Evolutionary conservation across 2,888 invertebrate species (phyloP).

Genomic region (Acrobasis repandana): DNA sequence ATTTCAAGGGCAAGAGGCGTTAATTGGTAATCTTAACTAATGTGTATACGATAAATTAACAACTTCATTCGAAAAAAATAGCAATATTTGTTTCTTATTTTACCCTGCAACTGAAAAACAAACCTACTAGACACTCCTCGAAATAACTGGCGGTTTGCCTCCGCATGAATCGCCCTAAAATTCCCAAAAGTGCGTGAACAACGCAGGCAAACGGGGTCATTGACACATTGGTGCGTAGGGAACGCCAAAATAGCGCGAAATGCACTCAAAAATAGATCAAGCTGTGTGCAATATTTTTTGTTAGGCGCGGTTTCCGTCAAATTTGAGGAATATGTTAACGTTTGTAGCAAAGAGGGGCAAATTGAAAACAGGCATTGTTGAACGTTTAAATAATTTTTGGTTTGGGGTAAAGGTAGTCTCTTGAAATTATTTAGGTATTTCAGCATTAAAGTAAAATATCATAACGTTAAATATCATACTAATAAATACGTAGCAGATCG

Average conservation of each 20-base stretch:
- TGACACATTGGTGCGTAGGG: slow-evolving; percentile 78
- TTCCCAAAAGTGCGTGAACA: slow-evolving; percentile 80
- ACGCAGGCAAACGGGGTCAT: slow-evolving; percentile 78
- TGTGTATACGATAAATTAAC: too few relatives aligned
- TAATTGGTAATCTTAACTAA: too few relatives aligned
- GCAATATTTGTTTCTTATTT: background rate
- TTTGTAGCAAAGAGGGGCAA: slow-evolving; percentile 25
- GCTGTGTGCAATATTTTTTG: slow-evolving; percentile 82
- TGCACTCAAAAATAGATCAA: slow-evolving; percentile 81
- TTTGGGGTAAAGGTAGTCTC: too few relatives aligned
- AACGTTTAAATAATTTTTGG: background rate
- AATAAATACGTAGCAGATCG: too few relatives aligned
- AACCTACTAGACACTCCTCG: slow-evolving; percentile 24
- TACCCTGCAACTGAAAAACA: slow-evolving; percentile 13
- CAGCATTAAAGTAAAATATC: too few relatives aligned
- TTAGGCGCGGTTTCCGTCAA: slow-evolving; percentile 61
- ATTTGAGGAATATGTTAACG: slow-evolving; percentile 40
- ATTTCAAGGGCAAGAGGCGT: too few relatives aligned
- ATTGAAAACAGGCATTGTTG: slow-evolving; percentile 9
- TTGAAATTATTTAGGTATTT: too few relatives aligned
- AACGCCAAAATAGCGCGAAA: slow-evolving; percentile 83
- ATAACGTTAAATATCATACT: too few relatives aligned
- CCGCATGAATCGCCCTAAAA: slow-evolving; percentile 67
- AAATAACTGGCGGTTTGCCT: slow-evolving; percentile 45
- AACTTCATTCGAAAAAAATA: too few relatives aligned